A percentile compares a stretch with the other conserved stretches of the same genome.
Conservation (phyloP, 2,113 vertebrate species). For the Eretmochelys imbricata region DNA sequence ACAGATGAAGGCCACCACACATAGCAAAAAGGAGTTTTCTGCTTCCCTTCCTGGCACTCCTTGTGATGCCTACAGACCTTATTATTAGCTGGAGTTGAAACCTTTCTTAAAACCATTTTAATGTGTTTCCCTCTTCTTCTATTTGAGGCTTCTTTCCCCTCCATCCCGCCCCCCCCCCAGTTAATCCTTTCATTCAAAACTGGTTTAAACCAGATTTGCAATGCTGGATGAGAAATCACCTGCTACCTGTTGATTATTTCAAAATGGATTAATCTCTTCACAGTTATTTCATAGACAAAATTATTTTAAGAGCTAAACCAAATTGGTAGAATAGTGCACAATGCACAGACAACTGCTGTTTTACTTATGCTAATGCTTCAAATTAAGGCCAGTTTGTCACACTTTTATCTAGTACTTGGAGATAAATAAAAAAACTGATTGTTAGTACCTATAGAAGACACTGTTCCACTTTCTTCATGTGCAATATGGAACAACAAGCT, state of each 20-base stretch:
- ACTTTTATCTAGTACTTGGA: not conserved
- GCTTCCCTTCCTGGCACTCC: not conserved
- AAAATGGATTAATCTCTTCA: not conserved
- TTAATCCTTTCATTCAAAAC: not conserved
- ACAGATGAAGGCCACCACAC: not conserved
- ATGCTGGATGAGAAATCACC: not conserved
- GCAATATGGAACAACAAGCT: not conserved
- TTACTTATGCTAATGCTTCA: not conserved
- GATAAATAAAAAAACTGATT: not conserved
- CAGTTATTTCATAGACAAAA: not conserved
- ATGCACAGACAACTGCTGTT: not conserved
- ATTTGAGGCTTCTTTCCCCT: not conserved
- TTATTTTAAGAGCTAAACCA: accelerated
- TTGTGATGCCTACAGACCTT: not conserved
- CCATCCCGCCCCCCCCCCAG: not conserved
- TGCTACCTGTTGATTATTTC: not conserved
- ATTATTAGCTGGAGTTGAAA: not conserved
- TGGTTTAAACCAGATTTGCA: not conserved
- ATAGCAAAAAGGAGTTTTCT: not conserved
- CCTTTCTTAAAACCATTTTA: not conserved
- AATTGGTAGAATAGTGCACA: not conserved
- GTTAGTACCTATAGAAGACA: not conserved
- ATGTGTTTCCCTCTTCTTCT: not conserved
- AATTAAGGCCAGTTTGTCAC: not conserved
- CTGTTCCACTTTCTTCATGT: not conserved